Evolutionary conservation across 2,113 vertebrate genomes (phyloP).

Genomic region (Phalacrocorax carbo): DNA sequence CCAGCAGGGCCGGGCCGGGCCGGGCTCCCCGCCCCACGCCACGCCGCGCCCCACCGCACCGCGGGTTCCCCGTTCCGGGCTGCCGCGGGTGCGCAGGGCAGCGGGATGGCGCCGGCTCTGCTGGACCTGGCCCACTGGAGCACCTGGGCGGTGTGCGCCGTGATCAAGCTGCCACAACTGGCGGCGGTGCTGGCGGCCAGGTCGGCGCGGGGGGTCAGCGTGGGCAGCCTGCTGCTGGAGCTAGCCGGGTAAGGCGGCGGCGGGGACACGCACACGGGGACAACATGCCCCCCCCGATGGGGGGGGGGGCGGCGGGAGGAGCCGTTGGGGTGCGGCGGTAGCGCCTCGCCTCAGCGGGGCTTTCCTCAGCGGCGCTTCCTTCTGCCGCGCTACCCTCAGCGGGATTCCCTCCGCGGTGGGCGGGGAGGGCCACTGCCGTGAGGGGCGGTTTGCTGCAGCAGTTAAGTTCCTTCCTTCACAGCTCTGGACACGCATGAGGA

Average conservation of each 20-base stretch:
- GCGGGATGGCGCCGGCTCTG: neutral
- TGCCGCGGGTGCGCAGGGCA: neutral
- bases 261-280: too few species aligned
- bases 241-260: constrained; percentile 80
- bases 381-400: too few species aligned
- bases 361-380: neutral
- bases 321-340: neutral
- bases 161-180: constrained; percentile 92
- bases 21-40: neutral
- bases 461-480: rapidly evolving
- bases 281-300: neutral
- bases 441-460: rapidly evolving
- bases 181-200: constrained; percentile 78
- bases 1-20: neutral
- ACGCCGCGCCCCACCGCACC: neutral
- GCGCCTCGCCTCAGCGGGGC: neutral
- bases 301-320: neutral
- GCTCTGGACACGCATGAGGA: neutral
- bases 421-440: rapidly evolving
- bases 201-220: constrained; percentile 81
- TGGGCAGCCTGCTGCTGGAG: constrained; percentile 85
- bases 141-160: constrained; percentile 82
- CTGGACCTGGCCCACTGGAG: constrained; percentile 77
- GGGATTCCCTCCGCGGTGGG: neutral
- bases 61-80: neutral